A percentile compares a stretch with the other conserved stretches of the same genome.
Conservation (phyloP, 2,888 invertebrate genomes). For the Lucinisca nassula region DNA sequence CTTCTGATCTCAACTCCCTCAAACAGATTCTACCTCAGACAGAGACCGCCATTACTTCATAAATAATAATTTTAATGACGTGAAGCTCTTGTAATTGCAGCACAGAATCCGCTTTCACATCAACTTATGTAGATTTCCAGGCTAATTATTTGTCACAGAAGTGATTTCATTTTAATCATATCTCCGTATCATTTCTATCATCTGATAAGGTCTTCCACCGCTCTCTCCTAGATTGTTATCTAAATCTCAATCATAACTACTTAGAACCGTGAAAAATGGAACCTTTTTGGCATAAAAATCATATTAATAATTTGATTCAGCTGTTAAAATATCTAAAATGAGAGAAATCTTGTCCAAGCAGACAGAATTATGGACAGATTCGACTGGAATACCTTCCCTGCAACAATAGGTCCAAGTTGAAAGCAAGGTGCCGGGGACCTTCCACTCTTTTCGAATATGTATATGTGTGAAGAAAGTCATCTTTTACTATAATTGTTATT, state of each 20-base stretch:
- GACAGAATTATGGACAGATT: neutral
- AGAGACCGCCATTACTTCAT: slow-evolving; percentile 51
- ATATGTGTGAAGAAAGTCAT: too few species aligned
- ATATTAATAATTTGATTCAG: neutral
- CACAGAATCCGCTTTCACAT: slow-evolving; percentile 55
- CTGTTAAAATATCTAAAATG: neutral
- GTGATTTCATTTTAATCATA: slow-evolving; percentile 64
- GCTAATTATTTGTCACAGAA: slow-evolving; percentile 67
- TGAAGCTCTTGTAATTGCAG: slow-evolving; percentile 63
- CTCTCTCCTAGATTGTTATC: neutral
- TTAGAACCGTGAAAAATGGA: neutral
- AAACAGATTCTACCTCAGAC: neutral
- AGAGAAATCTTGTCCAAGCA: neutral
- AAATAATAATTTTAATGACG: slow-evolving; percentile 73
- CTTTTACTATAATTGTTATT: neutral
- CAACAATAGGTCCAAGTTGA: neutral
- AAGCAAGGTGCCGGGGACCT: neutral
- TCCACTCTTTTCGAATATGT: too few species aligned
- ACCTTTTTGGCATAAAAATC: neutral
- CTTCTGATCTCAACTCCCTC: too few species aligned
- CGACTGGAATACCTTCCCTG: neutral
- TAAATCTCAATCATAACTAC: neutral
- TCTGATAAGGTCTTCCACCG: slow-evolving; percentile 33
- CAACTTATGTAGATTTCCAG: slow-evolving; percentile 75
- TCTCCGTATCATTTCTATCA: slow-evolving; percentile 52